These are phyloP conservation scores for Saccostrea echinata DNA, from an alignment of 1,140 invertebrate genomes.

Conservation along the genomic window DNA sequence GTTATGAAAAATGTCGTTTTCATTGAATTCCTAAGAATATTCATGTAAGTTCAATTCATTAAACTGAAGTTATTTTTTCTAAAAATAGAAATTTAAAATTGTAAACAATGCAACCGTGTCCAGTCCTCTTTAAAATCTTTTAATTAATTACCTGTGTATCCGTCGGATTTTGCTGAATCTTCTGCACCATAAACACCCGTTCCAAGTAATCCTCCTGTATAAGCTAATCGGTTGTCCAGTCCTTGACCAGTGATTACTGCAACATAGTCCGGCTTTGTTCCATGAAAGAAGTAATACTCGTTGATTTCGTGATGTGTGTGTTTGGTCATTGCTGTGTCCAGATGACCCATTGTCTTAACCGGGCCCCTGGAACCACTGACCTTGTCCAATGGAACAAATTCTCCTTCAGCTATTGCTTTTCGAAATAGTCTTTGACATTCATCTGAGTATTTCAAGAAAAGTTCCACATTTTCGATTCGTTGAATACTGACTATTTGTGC, in stretches of 20 bases:
- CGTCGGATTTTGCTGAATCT: constrained; percentile 64
- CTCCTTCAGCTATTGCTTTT: constrained; percentile 50
- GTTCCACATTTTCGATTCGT: constrained; percentile 53
- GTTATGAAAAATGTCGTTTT: too few relatives aligned
- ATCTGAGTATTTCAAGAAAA: constrained; percentile 58
- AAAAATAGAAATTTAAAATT: too few relatives aligned
- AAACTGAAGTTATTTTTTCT: too few relatives aligned
- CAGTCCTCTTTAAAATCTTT: too few relatives aligned
- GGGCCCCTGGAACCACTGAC: constrained; percentile 19
- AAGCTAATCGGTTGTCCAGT: constrained; percentile 59
- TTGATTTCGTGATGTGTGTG: constrained; percentile 60
- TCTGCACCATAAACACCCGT: constrained; percentile 65
- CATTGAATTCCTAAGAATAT: too few relatives aligned
- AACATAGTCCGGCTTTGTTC: constrained; percentile 60
- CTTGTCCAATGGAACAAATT: constrained; percentile 29
- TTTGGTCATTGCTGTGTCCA: constrained; percentile 28
- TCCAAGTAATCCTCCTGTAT: constrained; percentile 49
- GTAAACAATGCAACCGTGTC: too few relatives aligned
- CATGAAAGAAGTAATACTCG: constrained; percentile 66
- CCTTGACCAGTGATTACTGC: constrained; percentile 58
- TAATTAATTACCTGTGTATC: constrained; percentile 63
- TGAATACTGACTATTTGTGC: neutral
- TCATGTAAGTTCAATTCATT: too few relatives aligned
- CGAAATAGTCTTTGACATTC: constrained; percentile 56
- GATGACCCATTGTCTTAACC: constrained; percentile 18